Conservation (phyloP, 2,113 vertebrate species). For the Coracopsis vasa region DNA sequence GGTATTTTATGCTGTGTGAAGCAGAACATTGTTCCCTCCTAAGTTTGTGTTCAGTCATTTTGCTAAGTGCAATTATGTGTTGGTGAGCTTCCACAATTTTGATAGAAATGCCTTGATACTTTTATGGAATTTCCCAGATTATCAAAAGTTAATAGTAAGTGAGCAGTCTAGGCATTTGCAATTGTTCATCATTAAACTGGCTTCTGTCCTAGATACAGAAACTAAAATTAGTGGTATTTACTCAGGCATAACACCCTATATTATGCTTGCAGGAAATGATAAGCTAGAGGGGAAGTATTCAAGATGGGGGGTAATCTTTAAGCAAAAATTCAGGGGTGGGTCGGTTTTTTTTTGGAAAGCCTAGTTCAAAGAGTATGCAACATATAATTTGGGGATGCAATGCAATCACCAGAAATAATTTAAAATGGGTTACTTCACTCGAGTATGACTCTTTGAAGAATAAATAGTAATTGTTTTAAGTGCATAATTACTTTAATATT, state of each 20-base stretch:
- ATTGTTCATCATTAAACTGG: constrained; percentile 31
- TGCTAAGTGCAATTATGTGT: not conserved
- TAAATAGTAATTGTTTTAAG: constrained; percentile 71
- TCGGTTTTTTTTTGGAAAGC: not conserved
- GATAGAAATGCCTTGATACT: not conserved
- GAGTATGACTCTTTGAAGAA: constrained; percentile 67
- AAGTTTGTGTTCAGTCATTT: not conserved
- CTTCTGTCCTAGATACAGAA: constrained; percentile 32
- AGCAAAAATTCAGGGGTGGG: constrained; percentile 23
- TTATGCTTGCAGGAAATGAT: constrained; percentile 52
- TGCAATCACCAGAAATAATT: constrained; percentile 69
- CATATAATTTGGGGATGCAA: constrained; percentile 64
- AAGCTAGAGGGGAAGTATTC: constrained; percentile 38
- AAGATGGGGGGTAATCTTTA: constrained; percentile 45
- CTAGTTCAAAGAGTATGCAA: constrained; percentile 53
- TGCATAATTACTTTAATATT: constrained; percentile 69
- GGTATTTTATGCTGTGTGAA: not conserved
- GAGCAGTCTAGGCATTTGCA: not conserved
- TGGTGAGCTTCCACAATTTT: not conserved
- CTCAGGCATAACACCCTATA: constrained; percentile 17
- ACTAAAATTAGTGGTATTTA: constrained; percentile 58
- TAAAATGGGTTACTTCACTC: constrained; percentile 56
- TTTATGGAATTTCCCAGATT: not conserved
- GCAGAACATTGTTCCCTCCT: not conserved
- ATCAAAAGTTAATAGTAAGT: not conserved